Conservation (phyloP, 2,113 vertebrate genomes). For the Laterallus jamaicensis region DNA sequence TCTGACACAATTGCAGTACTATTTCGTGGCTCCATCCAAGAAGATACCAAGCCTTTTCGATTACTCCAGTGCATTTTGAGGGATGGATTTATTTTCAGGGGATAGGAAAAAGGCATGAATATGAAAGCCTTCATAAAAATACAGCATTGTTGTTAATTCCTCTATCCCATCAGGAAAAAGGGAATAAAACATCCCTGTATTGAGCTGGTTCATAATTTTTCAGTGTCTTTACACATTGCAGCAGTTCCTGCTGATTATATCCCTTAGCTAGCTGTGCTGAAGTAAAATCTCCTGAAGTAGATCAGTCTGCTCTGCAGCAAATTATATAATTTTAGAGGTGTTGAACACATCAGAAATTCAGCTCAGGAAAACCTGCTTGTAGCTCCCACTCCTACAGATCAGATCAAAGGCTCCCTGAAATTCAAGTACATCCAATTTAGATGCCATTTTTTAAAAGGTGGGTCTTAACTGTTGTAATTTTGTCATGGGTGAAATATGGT, state of each 20-base stretch:
- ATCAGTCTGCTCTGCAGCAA: neutral
- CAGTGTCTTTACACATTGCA: neutral
- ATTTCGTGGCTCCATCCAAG: neutral
- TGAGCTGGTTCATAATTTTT: neutral
- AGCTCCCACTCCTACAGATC: neutral
- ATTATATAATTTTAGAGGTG: conserved; percentile 11
- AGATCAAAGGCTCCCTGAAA: neutral
- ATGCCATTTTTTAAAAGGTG: neutral
- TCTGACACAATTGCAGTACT: neutral
- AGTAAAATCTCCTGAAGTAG: neutral
- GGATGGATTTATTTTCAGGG: neutral
- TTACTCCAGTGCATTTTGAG: neutral
- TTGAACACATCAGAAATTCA: neutral
- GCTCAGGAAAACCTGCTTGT: neutral
- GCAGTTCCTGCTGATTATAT: neutral
- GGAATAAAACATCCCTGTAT: neutral
- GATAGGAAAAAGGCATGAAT: neutral
- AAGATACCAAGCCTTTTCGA: neutral
- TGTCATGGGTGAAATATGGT: neutral
- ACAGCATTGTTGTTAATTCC: neutral
- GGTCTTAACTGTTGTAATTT: neutral
- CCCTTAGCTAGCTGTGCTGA: neutral
- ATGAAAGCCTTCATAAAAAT: neutral
- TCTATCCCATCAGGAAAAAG: neutral
- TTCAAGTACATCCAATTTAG: neutral